Conservation (phyloP, 2,113 vertebrate genomes). For the Opisthocomus hoazin region DNA sequence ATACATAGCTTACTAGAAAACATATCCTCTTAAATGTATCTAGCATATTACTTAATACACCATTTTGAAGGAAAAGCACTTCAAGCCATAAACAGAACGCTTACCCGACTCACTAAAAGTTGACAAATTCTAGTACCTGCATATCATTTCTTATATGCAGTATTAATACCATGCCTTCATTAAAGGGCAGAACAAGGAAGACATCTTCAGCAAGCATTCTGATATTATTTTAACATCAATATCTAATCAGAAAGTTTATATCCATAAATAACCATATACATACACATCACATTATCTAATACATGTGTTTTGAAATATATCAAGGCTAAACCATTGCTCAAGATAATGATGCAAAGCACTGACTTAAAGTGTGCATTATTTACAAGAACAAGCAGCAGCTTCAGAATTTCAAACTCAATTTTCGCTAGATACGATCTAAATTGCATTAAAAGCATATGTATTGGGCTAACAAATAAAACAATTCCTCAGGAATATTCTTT, state of each 20-base stretch:
- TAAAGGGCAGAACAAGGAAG: conserved; percentile 27
- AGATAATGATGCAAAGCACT: conserved; percentile 36
- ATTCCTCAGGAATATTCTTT: neutral
- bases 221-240: conserved; percentile 50
- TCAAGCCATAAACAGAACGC: neutral
- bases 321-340: conserved; percentile 44
- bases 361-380: conserved; percentile 47
- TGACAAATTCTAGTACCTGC: neutral
- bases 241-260: conserved; percentile 50
- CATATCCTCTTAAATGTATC: neutral
- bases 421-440: neutral
- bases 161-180: neutral
- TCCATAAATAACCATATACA: conserved; percentile 26
- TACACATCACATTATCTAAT: conserved; percentile 26
- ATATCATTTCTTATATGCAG: neutral
- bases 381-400: conserved; percentile 29
- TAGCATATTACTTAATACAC: neutral
- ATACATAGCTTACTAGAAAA: neutral
- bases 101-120: neutral
- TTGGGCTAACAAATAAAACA: conserved; percentile 39
- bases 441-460: conserved; percentile 41
- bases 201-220: neutral
- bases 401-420: conserved; percentile 7
- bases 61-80: neutral
- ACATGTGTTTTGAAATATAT: conserved; percentile 34